These are phyloP conservation scores for Magallana nippona DNA, from an alignment of 2,888 invertebrate species.

Conservation along the genomic window DNA sequence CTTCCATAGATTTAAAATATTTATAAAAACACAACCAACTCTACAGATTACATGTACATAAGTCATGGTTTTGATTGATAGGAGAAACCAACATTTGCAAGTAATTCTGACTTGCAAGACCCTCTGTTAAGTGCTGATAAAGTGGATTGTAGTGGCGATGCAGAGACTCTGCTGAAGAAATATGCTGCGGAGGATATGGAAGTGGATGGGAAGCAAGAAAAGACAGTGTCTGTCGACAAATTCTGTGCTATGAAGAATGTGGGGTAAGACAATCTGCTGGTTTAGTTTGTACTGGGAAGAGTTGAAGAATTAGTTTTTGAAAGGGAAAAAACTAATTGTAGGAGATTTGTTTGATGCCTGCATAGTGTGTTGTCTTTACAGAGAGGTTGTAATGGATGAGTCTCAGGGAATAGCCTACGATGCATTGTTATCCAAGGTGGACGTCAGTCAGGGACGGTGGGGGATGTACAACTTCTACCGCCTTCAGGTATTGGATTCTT, in stretches of 20 bases:
- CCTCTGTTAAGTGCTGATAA: slow-evolving; percentile 48
- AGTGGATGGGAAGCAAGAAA: slow-evolving; percentile 49
- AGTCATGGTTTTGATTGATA: slow-evolving; percentile 40
- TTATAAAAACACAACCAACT: no score
- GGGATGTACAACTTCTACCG: slow-evolving; percentile 83
- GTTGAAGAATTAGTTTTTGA: background rate
- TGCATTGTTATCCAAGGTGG: slow-evolving; percentile 81
- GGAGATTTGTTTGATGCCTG: background rate
- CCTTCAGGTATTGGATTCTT: slow-evolving; percentile 79
- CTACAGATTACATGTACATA: no score
- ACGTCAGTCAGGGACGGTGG: slow-evolving; percentile 79
- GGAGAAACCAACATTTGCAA: slow-evolving; percentile 64
- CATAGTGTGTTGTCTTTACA: slow-evolving; percentile 56
- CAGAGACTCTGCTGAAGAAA: slow-evolving; percentile 70
- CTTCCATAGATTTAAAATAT: no score
- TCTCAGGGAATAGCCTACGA: slow-evolving; percentile 78
- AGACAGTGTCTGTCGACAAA: slow-evolving; percentile 69
- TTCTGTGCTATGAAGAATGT: slow-evolving; percentile 71
- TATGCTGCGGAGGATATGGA: slow-evolving; percentile 52
- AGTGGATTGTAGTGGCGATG: slow-evolving; percentile 72
- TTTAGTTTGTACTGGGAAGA: background rate
- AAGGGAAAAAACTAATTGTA: background rate
- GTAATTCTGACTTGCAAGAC: slow-evolving; percentile 59
- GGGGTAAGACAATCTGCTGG: slow-evolving; percentile 64
- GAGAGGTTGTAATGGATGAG: slow-evolving; percentile 78